Percentiles rank a stretch among this genome's conserved stretches.
Conservation (phyloP, 1,140 invertebrate species). For the Latrodectus geometricus region DNA sequence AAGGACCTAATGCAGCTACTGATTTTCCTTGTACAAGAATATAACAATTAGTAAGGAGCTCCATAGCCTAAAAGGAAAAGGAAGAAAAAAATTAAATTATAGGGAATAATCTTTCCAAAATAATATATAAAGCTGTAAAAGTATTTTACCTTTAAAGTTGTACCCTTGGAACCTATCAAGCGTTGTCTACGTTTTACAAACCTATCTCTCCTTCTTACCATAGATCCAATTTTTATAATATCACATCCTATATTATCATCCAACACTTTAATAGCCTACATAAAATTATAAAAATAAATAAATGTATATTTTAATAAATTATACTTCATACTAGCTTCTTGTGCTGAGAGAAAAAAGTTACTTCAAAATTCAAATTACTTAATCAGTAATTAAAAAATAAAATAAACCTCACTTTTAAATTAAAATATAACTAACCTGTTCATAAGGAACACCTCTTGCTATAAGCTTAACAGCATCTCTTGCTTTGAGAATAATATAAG, state of each 20-base stretch:
- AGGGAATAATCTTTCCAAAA: neutral
- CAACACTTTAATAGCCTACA: slow-evolving; percentile 71
- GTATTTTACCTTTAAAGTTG: slow-evolving; percentile 82
- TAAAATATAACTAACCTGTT: slow-evolving; percentile 77
- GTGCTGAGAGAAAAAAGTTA: too few relatives aligned
- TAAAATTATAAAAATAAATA: neutral
- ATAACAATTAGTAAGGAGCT: slow-evolving; percentile 97
- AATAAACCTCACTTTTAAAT: neutral
- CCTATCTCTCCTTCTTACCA: slow-evolving; percentile 92
- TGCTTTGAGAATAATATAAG: slow-evolving; percentile 96
- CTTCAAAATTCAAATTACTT: too few relatives aligned
- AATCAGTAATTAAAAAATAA: too few relatives aligned
- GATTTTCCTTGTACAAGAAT: slow-evolving; percentile 97
- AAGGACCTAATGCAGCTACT: slow-evolving; percentile 95
- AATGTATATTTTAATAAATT: too few relatives aligned
- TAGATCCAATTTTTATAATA: slow-evolving; percentile 95
- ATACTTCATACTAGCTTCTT: too few relatives aligned
- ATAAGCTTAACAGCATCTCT: slow-evolving; percentile 96
- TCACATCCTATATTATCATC: slow-evolving; percentile 94
- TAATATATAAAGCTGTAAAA: neutral
- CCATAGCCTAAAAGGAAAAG: slow-evolving; percentile 79
- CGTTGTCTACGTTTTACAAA: slow-evolving; percentile 96
- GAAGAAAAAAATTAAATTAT: slow-evolving; percentile 14
- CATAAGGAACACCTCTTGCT: slow-evolving; percentile 95
- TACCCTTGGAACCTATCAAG: slow-evolving; percentile 95